Evolutionary conservation across 2,888 invertebrate genomes (phyloP).

Genomic region (Eupithecia pulchellata): DNA sequence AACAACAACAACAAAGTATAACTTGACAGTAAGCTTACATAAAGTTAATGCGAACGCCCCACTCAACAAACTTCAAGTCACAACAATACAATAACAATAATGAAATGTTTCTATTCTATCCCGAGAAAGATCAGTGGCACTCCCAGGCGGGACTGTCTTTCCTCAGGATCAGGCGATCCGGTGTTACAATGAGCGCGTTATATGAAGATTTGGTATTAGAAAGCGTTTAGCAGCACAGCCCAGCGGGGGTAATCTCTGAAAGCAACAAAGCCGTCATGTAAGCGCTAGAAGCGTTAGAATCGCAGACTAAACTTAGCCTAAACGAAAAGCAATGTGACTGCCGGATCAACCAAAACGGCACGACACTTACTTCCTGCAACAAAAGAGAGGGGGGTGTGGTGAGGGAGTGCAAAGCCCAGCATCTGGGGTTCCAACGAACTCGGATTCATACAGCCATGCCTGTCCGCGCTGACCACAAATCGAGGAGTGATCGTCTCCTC

Average conservation of each 20-base stretch:
- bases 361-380: constrained; percentile 86
- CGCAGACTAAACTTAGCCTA: constrained; percentile 76
- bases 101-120: constrained; percentile 46
- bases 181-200: constrained; percentile 52
- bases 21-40: constrained; percentile 56
- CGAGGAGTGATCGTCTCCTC: constrained; percentile 48
- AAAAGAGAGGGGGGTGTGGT: constrained; percentile 81
- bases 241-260: constrained; percentile 60
- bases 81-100: constrained; percentile 46
- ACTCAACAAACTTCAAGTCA: constrained; percentile 29
- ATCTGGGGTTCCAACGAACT: constrained; percentile 62
- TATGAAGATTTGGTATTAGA: constrained; percentile 60
- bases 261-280: constrained; percentile 75
- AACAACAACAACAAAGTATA: constrained; percentile 47
- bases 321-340: constrained; percentile 78
- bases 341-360: constrained; percentile 82
- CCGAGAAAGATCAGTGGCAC: constrained; percentile 62
- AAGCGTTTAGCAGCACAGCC: constrained; percentile 64
- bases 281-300: constrained; percentile 78
- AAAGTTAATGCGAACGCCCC: constrained; percentile 58
- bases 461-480: constrained; percentile 54
- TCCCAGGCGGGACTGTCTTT: constrained; percentile 61
- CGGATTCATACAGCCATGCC: constrained; percentile 69
- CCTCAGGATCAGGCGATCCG: constrained; percentile 46
- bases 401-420: constrained; percentile 79